Conservation (phyloP, 2,888 invertebrate genomes). For the Habrosyne pyritoides region DNA sequence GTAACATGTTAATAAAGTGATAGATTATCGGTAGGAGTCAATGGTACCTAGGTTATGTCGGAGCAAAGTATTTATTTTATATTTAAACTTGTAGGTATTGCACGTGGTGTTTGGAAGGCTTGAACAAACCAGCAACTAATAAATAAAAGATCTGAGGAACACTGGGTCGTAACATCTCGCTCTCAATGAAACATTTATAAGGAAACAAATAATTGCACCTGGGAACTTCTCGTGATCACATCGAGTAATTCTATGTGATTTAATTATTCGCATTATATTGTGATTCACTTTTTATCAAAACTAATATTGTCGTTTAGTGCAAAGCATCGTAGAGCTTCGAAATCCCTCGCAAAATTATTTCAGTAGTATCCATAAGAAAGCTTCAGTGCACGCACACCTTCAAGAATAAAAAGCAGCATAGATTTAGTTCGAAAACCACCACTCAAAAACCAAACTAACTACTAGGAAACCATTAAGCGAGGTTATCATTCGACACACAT, state of each 20-base stretch:
- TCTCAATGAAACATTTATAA: background rate
- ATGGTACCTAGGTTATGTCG: no score
- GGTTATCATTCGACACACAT: slow-evolving; percentile 68
- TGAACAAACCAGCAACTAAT: slow-evolving; percentile 67
- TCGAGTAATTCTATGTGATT: slow-evolving; percentile 8
- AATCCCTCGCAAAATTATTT: slow-evolving; percentile 39
- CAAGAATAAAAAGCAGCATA: slow-evolving; percentile 67
- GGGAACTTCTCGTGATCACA: slow-evolving; percentile 20
- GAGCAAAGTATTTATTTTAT: no score
- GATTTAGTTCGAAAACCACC: slow-evolving; percentile 74
- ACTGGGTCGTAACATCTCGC: slow-evolving; percentile 25
- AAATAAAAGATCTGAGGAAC: slow-evolving; percentile 38
- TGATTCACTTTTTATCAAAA: slow-evolving; percentile 21
- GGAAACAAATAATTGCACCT: background rate
- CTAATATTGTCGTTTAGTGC: slow-evolving; percentile 38
- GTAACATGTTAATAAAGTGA: background rate
- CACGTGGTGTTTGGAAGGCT: slow-evolving; percentile 39
- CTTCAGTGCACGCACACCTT: slow-evolving; percentile 62
- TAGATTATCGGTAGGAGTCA: slow-evolving; percentile 1
- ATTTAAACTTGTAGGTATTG: background rate
- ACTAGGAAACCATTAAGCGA: slow-evolving; percentile 75
- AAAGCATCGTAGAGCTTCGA: slow-evolving; percentile 36
- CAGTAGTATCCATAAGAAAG: slow-evolving; percentile 49
- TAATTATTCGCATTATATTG: background rate
- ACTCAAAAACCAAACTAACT: slow-evolving; percentile 77